phyloP scores from a whole-genome alignment of 2,113 vertebrate genomes.

The Tangachromis dhanisi region DNA sequence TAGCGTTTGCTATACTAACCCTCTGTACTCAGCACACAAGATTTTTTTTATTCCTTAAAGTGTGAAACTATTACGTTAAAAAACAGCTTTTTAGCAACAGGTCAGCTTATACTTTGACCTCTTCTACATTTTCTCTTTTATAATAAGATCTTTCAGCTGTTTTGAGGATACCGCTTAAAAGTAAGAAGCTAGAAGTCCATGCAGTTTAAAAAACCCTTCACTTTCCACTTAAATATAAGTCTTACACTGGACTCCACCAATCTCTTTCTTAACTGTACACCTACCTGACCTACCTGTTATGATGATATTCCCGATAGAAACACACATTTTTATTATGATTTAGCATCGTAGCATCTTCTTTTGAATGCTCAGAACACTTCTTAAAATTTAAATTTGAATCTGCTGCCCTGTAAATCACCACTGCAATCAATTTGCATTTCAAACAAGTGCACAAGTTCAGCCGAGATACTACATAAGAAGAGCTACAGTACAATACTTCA shows the following conservation, averaged over 20 bases:
- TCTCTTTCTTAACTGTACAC: not conserved
- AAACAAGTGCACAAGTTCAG: not conserved
- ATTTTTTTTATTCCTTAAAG: no score
- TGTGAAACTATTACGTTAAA: not conserved
- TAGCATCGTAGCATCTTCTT: not conserved
- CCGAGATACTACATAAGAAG: not conserved
- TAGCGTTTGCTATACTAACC: not conserved
- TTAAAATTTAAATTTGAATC: not conserved
- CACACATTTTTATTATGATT: not conserved
- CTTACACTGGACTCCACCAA: not conserved
- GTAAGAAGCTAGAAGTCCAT: not conserved
- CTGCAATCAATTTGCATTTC: constrained; percentile 6
- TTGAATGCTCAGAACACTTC: not conserved
- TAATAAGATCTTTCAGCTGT: not conserved
- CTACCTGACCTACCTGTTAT: not conserved
- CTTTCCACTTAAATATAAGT: not conserved
- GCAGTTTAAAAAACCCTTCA: not conserved
- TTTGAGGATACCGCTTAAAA: not conserved
- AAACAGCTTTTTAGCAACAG: not conserved
- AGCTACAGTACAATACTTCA: not conserved
- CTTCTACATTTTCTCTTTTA: not conserved
- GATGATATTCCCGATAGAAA: not conserved
- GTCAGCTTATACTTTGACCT: not conserved
- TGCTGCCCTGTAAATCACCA: not conserved
- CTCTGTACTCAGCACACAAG: not conserved